Evolutionary conservation across 2,113 vertebrate species (phyloP).

Genomic region (Sakesphorus luctuosus): DNA sequence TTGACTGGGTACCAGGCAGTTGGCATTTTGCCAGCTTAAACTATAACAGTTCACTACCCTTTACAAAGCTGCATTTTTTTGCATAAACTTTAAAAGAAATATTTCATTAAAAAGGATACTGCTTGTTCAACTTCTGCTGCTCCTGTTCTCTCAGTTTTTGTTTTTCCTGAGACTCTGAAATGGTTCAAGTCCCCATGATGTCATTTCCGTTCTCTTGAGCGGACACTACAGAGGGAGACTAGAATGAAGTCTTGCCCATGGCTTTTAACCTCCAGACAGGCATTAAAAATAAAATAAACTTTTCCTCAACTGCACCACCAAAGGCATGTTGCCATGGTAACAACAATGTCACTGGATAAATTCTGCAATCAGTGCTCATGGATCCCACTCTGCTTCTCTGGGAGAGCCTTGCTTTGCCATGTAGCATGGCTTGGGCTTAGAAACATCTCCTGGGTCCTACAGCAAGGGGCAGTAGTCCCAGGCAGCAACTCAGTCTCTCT

Average conservation of each 20-base stretch:
- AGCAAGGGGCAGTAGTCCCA: background rate
- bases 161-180: background rate
- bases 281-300: background rate
- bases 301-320: background rate
- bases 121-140: background rate
- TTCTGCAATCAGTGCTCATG: background rate
- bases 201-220: background rate
- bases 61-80: background rate
- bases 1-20: too few relatives aligned
- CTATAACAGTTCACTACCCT: background rate
- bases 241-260: background rate
- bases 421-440: background rate
- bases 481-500: background rate
- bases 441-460: background rate
- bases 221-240: background rate
- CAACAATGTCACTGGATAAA: background rate
- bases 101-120: background rate
- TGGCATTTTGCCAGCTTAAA: too few relatives aligned
- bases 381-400: rapidly evolving
- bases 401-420: background rate
- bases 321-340: background rate
- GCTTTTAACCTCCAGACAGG: background rate
- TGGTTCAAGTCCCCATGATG: background rate
- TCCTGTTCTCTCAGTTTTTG: background rate
- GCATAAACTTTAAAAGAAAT: background rate